Base-by-base conservation (phyloP, 37 sponge, comb jelly and placozoan genomes). In the Bolinopsis microptera region DNA sequence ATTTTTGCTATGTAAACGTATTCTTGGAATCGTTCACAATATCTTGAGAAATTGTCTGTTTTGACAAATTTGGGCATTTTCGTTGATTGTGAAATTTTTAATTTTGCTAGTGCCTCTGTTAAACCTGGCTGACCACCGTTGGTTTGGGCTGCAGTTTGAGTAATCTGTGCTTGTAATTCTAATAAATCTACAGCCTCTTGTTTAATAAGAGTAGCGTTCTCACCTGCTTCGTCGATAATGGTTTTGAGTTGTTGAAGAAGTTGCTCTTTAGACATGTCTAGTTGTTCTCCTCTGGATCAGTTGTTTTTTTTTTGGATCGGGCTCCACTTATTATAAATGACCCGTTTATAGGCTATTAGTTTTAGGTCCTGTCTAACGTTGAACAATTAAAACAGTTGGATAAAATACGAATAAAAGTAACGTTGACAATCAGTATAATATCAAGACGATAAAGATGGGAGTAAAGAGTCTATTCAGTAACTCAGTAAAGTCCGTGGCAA, bases 261-360 rank as follows among this genome's bases (percentile, higher is more conserved):
- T n/a, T n/a, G n/a, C n/a, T n/a, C n/a, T n/a, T n/a, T n/a, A n/a
- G n/a, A n/a, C n/a, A n/a, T n/a, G n/a, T n/a, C n/a, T n/a, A n/a
- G n/a, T n/a, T n/a, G n/a, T n/a, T n/a, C n/a, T n/a, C n/a, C n/a
- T n/a, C n/a, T n/a, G n/a, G n/a, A n/a, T n/a, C n/a, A n/a, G n/a
- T n/a, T n/a, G n/a, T n/a, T n/a, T n/a, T n/a, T 70, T 70, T 28
- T 70, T 70, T 26, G 74, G 2, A 28, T 70, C 74, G 21, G 74
- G 74, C 74, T 70, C 74, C 74, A 70, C 25, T 70, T 70, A 48
- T 48, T 48, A 48, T 48, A 48, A n/a, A n/a, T n/a, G n/a, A n/a
- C n/a, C n/a, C n/a, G n/a, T n/a, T n/a, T n/a, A n/a, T n/a, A n/a
- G n/a, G n/a, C n/a, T n/a, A n/a, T n/a, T n/a, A n/a, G n/a, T n/a